These are phyloP conservation scores for Chymomyza fuscimana DNA, from an alignment of 2,888 invertebrate genomes.

Conservation along the genomic window DNA sequence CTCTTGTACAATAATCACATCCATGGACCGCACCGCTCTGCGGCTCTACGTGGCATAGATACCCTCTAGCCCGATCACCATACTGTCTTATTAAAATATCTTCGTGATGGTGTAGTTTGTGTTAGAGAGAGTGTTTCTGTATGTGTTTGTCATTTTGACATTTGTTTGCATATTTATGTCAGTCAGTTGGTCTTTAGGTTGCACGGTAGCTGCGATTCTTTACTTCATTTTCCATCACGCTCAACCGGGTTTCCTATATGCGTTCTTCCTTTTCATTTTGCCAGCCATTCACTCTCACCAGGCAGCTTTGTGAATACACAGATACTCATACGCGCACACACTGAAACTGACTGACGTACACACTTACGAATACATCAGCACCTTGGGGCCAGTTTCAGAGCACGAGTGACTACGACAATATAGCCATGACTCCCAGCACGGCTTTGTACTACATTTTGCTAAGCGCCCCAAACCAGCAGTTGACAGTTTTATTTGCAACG, in stretches of 20 bases:
- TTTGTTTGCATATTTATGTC: conserved; percentile 72
- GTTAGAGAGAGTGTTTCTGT: conserved; percentile 26
- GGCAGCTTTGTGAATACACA: conserved; percentile 23
- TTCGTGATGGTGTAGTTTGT: conserved; percentile 4
- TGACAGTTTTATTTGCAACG: conserved; percentile 48
- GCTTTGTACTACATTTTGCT: conserved; percentile 1
- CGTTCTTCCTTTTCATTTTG: conserved; percentile 45
- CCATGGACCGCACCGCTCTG: conserved; percentile 12
- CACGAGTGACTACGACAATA: not conserved
- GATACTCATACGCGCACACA: not conserved
- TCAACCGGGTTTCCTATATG: conserved; percentile 8
- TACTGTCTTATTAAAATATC: not conserved
- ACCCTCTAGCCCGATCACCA: not conserved
- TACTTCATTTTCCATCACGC: conserved; percentile 19
- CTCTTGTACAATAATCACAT: conserved; percentile 56
- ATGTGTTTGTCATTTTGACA: conserved; percentile 72
- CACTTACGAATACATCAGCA: conserved; percentile 1
- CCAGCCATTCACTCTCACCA: conserved; percentile 61
- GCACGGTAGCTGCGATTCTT: conserved; percentile 19
- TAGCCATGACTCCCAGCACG: not conserved
- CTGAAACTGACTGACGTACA: not conserved
- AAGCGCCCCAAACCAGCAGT: conserved; percentile 23
- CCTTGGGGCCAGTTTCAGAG: not conserved
- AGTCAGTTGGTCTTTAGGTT: conserved; percentile 63
- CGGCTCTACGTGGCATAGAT: not conserved